Evolutionary conservation across 2,113 vertebrate genomes (phyloP), one percentile per base, ranked within the genome.

Genomic region (Lampris megalopsis): DNA sequence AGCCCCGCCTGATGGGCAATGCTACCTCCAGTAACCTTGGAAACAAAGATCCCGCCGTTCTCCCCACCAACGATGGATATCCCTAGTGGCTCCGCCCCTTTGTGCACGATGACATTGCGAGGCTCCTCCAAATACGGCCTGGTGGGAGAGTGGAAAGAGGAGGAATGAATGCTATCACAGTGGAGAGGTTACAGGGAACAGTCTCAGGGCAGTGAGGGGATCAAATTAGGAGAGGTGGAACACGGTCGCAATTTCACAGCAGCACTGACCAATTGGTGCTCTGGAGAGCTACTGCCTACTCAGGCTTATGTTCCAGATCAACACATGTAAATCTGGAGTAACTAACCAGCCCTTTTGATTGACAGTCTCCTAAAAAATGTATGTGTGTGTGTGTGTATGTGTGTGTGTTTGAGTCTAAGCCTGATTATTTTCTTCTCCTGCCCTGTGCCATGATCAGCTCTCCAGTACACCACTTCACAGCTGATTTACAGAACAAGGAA

Each of bases 61-160:
- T 99, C 98, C 60, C 97, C 97, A 1, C 98, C 94, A 82, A 99
- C 97, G 0, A 99, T 99, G 88, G 98, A 99, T 87, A 99, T 99
- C 57, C 98, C 98, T 1, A 99, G 94, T 2, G 98, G 98, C 86
- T 99, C 98, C 0, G 95, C 94, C 41, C 97, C 97, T 88, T 99
- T 99, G 88, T 98, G 97, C 78, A 99, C 96, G 57, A 96, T 95
- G 13, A 99, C 97, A 1, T 98, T 97, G 54, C 98, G 96, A 0
- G 98, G 98, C 66, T 99, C 98, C 87, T 99, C 97, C 91, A 98
- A 84, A 69, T 97, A 98, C 4, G 97, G 98, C 93, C 98, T 99
- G 90, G 62, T 57, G 75, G 86, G 3, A 61, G 43, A 78, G 58
- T 78, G 8, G 5, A 13, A 66, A 54, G 35, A 24, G 47, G 3